phyloP scores from a whole-genome alignment of 2,888 invertebrate genomes.

The Cephalotes varians region DNA sequence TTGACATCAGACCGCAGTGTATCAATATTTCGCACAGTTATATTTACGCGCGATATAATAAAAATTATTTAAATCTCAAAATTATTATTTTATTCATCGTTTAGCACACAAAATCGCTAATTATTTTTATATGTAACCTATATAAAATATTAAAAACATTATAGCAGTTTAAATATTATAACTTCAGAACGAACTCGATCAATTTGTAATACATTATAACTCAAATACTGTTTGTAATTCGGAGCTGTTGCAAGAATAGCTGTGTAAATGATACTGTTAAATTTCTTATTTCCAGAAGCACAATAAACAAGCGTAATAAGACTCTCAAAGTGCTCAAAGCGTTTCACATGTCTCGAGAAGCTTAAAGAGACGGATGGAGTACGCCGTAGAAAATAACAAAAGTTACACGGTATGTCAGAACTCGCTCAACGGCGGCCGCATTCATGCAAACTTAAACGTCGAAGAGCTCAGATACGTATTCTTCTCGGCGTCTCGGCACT shows the following conservation, averaged over 20 bases:
- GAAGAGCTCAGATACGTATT: slow-evolving; percentile 30
- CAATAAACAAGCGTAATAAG: background rate
- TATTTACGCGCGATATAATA: background rate
- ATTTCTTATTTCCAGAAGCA: background rate
- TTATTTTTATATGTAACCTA: background rate
- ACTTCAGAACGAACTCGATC: background rate
- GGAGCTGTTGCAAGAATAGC: background rate
- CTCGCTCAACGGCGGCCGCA: slow-evolving; percentile 14
- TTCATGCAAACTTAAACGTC: slow-evolving; percentile 42
- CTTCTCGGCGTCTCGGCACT: background rate
- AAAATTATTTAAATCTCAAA: background rate
- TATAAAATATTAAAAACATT: background rate
- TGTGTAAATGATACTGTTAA: background rate
- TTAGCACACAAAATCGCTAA: background rate
- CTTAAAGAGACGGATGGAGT: background rate
- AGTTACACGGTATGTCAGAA: background rate
- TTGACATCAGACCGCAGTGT: too few species aligned
- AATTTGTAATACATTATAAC: background rate
- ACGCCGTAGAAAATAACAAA: background rate
- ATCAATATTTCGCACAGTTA: background rate
- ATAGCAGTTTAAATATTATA: background rate
- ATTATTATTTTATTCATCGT: background rate
- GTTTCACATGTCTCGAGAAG: background rate
- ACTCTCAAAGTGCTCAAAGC: background rate
- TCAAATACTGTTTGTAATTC: too few species aligned